Percentiles rank a stretch among this genome's conserved stretches.
Evolutionary conservation across 2,888 invertebrate genomes (phyloP).

Genomic region (Crioceris asparagi): DNA sequence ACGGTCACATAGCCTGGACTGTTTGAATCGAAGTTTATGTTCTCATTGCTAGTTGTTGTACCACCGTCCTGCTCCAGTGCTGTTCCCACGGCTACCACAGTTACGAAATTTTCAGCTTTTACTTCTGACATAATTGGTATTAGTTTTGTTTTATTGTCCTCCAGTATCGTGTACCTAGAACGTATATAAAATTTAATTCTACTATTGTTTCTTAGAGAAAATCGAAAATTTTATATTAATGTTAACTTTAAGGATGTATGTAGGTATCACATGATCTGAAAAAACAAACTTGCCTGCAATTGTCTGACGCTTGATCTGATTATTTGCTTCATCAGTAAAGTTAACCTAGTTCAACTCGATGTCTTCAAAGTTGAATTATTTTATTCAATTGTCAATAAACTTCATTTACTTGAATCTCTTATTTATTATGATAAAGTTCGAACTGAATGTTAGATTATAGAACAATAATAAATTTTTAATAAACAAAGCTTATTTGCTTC

Average conservation of each 20-base stretch:
- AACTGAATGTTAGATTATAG: too few relatives aligned
- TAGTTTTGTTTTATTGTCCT: slow-evolving; percentile 10
- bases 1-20: slow-evolving; percentile 47
- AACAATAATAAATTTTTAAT: too few relatives aligned
- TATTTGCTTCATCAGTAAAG: too few relatives aligned
- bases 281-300: too few relatives aligned
- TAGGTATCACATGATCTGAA: too few relatives aligned
- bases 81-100: slow-evolving; percentile 50
- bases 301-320: too few relatives aligned
- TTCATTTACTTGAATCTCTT: too few relatives aligned
- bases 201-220: not conserved
- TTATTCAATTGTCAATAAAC: too few relatives aligned
- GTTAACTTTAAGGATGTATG: slow-evolving; percentile 2
- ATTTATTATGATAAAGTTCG: too few relatives aligned
- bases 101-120: slow-evolving; percentile 40
- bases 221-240: slow-evolving; percentile 2
- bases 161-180: slow-evolving; percentile 15
- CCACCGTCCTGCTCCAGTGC: slow-evolving; percentile 20
- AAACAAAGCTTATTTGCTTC: too few relatives aligned
- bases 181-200: slow-evolving; percentile 8
- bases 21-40: slow-evolving; percentile 24
- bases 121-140: slow-evolving; percentile 18
- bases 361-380: too few relatives aligned
- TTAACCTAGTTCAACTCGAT: too few relatives aligned
- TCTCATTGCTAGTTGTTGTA: slow-evolving; percentile 17